These are phyloP conservation scores for Chiloscyllium punctatum DNA, from an alignment of 2,797 vertebrate species.

Conservation along the genomic window DNA sequence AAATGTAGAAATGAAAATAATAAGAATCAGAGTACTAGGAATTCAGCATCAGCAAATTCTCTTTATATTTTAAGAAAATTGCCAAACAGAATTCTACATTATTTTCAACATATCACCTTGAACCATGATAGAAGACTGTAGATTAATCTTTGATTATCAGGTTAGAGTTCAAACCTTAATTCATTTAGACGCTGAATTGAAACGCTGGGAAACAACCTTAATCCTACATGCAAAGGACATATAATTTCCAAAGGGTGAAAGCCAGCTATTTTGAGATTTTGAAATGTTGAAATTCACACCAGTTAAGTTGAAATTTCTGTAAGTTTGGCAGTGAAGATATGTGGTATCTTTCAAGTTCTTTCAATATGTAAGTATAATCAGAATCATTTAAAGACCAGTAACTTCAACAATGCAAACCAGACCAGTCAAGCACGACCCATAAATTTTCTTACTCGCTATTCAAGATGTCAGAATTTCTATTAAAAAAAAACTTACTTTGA, in stretches of 20 bases:
- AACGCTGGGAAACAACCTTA: neutral
- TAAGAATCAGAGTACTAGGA: neutral
- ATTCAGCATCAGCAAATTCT: no score
- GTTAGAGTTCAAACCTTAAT: neutral
- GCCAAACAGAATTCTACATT: neutral
- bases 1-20: neutral
- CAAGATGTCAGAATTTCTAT: neutral
- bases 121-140: neutral
- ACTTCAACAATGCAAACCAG: neutral
- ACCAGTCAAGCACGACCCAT: neutral
- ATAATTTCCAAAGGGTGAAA: constrained; percentile 18
- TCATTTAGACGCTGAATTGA: neutral
- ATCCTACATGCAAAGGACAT: neutral
- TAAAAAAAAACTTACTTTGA: neutral
- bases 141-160: constrained; percentile 27
- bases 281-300: constrained; percentile 24
- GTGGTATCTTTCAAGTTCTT: neutral
- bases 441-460: neutral
- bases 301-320: neutral
- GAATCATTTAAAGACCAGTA: neutral
- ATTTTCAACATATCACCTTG: neutral
- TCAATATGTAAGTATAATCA: neutral
- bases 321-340: neutral
- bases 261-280: constrained; percentile 16
- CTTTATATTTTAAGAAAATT: neutral